phyloP scores from a whole-genome alignment of 2,888 invertebrate genomes.

The Petrophora chlorosata region DNA sequence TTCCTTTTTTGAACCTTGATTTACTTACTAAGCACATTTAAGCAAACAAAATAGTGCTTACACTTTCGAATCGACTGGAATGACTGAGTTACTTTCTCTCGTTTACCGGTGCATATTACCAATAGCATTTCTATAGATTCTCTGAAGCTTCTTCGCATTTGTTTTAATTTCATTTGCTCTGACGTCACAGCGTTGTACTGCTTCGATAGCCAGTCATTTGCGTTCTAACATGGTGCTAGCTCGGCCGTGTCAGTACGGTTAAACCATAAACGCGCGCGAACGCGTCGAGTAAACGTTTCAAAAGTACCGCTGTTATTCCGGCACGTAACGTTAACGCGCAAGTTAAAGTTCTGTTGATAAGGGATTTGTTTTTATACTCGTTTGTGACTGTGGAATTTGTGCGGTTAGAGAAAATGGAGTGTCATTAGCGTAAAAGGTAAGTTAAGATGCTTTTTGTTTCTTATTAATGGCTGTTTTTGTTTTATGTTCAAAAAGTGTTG shows the following conservation, averaged over 20 bases:
- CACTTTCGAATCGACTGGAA: slow-evolving; percentile 71
- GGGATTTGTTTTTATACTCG: slow-evolving; percentile 31
- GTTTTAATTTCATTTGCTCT: slow-evolving; percentile 73
- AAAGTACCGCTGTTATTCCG: slow-evolving; percentile 32
- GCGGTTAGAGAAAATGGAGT: slow-evolving; percentile 63
- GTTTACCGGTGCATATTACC: slow-evolving; percentile 35
- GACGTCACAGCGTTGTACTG: slow-evolving; percentile 67
- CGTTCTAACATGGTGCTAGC: slow-evolving; percentile 58
- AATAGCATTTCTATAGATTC: slow-evolving; percentile 57
- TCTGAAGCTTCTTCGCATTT: slow-evolving; percentile 58
- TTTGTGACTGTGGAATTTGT: slow-evolving; percentile 45
- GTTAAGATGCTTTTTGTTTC: slow-evolving; percentile 51
- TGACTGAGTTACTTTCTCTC: slow-evolving; percentile 65
- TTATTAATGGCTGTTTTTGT: slow-evolving; percentile 55
- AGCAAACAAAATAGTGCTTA: slow-evolving; percentile 55
- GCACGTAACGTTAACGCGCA: slow-evolving; percentile 44
- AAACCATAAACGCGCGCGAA: slow-evolving; percentile 58
- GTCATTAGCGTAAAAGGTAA: slow-evolving; percentile 69
- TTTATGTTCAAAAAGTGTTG: slow-evolving; percentile 36
- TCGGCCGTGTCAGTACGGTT: slow-evolving; percentile 21
- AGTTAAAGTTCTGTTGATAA: slow-evolving; percentile 55
- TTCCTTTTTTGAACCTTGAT: slow-evolving; percentile 9
- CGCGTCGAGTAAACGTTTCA: slow-evolving; percentile 34
- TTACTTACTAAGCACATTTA: slow-evolving; percentile 21
- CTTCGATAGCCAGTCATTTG: slow-evolving; percentile 65